These are phyloP conservation scores for Eupithecia vulgata DNA, from an alignment of 2,888 invertebrate genomes.

Conservation along the genomic window DNA sequence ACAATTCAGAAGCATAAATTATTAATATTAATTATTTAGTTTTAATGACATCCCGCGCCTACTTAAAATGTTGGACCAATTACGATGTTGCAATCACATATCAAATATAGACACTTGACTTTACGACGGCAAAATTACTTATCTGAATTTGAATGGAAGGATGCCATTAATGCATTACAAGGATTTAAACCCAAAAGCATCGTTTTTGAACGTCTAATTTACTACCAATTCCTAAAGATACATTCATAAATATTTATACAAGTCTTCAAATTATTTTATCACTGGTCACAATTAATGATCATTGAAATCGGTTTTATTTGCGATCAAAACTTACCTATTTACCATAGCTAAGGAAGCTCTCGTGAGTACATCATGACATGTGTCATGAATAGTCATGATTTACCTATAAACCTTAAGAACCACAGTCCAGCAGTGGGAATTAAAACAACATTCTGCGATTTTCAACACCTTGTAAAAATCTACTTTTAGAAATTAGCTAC, in stretches of 20 bases:
- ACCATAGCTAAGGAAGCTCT: no score
- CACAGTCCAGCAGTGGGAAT: no score
- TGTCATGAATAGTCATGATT: no score
- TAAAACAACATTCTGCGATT: no score
- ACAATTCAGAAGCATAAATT: not conserved
- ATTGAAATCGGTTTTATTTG: not conserved
- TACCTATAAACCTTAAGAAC: no score
- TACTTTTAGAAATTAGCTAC: no score
- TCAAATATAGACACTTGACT: slow-evolving; percentile 4
- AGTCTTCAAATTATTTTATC: not conserved
- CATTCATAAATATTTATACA: not conserved
- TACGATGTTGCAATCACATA: not conserved
- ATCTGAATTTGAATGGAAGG: slow-evolving; percentile 1
- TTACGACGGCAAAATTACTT: not conserved
- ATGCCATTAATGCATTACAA: not conserved
- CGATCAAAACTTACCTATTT: not conserved
- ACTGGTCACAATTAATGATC: not conserved
- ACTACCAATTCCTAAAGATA: not conserved
- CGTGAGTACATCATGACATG: no score
- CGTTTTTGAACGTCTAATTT: slow-evolving; percentile 1
- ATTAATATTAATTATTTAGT: not conserved
- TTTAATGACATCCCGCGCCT: not conserved
- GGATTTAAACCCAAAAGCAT: not conserved
- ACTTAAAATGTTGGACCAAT: not conserved
- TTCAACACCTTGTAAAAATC: no score